These are phyloP conservation scores for Polydrusus cervinus DNA, from an alignment of 2,888 invertebrate species.

Conservation along the genomic window DNA sequence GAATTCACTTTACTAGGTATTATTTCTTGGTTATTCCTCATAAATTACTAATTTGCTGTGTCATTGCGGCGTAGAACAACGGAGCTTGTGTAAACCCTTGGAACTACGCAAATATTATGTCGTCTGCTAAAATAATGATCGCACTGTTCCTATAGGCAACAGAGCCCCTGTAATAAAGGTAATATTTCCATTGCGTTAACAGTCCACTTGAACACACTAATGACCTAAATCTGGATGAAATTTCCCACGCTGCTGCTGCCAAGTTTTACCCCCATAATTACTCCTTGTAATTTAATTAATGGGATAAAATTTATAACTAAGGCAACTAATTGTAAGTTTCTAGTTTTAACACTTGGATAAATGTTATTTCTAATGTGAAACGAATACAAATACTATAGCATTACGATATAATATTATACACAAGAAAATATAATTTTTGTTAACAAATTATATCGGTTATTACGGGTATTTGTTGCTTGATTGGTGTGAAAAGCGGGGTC, in stretches of 20 bases:
- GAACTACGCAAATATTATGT: conserved; percentile 25
- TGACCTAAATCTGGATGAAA: conserved; percentile 44
- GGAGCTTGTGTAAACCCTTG: conserved; percentile 13
- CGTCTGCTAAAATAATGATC: conserved; percentile 26
- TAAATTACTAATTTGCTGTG: not conserved
- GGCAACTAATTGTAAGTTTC: conserved; percentile 27
- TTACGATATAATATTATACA: no score
- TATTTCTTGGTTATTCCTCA: no score
- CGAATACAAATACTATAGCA: no score
- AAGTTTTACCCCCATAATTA: conserved; percentile 44
- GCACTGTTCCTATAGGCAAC: conserved; percentile 25
- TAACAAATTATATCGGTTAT: no score
- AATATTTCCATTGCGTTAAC: conserved; percentile 39
- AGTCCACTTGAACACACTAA: conserved; percentile 45
- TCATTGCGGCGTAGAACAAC: not conserved
- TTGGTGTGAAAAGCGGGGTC: no score
- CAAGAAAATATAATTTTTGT: no score
- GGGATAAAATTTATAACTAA: conserved; percentile 35
- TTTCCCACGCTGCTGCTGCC: conserved; percentile 29
- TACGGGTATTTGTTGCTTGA: no score
- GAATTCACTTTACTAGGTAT: no score
- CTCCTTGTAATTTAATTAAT: conserved; percentile 47
- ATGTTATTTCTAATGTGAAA: not conserved
- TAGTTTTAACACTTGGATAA: conserved; percentile 32
- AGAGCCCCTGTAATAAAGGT: conserved; percentile 38